phyloP scores from a whole-genome alignment of 2,888 invertebrate species.

The Busseola fusca region DNA sequence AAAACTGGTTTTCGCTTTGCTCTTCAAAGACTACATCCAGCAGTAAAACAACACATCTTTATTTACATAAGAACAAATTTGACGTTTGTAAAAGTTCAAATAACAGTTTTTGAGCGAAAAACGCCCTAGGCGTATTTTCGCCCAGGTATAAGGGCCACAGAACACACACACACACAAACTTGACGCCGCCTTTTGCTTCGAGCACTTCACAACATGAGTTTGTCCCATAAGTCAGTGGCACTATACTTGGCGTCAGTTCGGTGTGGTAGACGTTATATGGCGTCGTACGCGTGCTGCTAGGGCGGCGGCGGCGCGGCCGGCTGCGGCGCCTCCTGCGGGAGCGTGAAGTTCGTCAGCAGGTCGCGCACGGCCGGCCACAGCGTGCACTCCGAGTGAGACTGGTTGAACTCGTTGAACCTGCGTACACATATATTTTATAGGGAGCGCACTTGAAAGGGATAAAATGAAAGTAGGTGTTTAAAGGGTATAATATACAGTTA shows the following conservation, averaged over 20 bases:
- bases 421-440: not conserved
- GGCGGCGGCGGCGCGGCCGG: conserved; percentile 80
- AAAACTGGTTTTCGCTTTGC: conserved; percentile 1
- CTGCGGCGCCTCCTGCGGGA: conserved; percentile 93
- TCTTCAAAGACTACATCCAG: conserved; percentile 1
- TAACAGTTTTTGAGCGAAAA: conserved; percentile 23
- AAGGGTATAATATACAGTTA: not conserved
- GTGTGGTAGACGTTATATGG: conserved; percentile 35
- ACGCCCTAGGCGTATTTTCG: not conserved
- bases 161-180: conserved; percentile 24
- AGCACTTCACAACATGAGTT: conserved; percentile 41
- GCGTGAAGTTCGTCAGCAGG: conserved; percentile 94
- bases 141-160: conserved; percentile 17
- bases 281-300: conserved; percentile 59
- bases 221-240: conserved; percentile 47
- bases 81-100: conserved; percentile 7
- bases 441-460: not conserved
- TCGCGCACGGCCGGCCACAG: conserved; percentile 97
- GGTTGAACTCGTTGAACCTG: conserved; percentile 93
- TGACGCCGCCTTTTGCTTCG: conserved; percentile 9
- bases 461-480: not conserved
- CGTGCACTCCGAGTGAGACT: conserved; percentile 95
- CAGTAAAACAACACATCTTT: conserved; percentile 10
- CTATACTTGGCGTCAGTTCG: conserved; percentile 36
- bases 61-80: conserved; percentile 28